A percentile compares a stretch with the other conserved stretches of the same genome.
These are phyloP conservation scores for Galendromus occidentalis DNA, from an alignment of 1,140 invertebrate species.

Conservation along the genomic window DNA sequence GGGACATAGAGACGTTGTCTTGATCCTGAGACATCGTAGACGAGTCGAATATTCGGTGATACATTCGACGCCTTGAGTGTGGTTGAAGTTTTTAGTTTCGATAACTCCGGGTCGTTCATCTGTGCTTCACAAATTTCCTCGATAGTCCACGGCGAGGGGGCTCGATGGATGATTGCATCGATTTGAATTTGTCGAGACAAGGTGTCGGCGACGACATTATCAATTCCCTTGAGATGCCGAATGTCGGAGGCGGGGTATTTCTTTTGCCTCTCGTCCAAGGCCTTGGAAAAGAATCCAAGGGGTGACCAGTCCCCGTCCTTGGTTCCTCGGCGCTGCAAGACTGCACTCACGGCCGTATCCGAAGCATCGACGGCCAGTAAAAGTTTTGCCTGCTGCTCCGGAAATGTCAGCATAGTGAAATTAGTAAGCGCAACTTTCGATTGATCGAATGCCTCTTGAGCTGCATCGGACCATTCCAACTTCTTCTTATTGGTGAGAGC, in stretches of 20 bases:
- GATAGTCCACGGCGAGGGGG: neutral
- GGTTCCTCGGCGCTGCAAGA: neutral
- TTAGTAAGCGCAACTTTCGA: conserved; percentile 13
- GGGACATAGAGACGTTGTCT: neutral
- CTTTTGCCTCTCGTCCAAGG: conserved; percentile 23
- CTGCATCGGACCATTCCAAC: neutral
- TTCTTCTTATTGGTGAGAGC: neutral
- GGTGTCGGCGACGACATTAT: conserved; percentile 21
- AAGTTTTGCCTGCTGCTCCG: neutral
- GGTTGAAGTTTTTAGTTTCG: neutral
- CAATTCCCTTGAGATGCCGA: conserved; percentile 23
- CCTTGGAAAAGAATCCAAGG: conserved; percentile 27
- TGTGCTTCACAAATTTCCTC: neutral
- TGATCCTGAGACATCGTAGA: conserved; percentile 12
- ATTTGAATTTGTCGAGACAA: conserved; percentile 5
- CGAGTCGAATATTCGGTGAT: neutral
- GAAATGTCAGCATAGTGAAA: neutral
- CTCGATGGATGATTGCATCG: neutral
- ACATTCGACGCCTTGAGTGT: neutral
- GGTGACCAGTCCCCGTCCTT: conserved; percentile 20
- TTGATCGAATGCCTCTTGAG: neutral
- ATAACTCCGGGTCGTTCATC: neutral
- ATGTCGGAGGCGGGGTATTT: conserved; percentile 28
- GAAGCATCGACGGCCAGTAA: conserved; percentile 1
- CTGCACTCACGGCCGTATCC: neutral